Base-by-base conservation (phyloP, 2,888 invertebrate species). In the Diabrotica balteata region DNA sequence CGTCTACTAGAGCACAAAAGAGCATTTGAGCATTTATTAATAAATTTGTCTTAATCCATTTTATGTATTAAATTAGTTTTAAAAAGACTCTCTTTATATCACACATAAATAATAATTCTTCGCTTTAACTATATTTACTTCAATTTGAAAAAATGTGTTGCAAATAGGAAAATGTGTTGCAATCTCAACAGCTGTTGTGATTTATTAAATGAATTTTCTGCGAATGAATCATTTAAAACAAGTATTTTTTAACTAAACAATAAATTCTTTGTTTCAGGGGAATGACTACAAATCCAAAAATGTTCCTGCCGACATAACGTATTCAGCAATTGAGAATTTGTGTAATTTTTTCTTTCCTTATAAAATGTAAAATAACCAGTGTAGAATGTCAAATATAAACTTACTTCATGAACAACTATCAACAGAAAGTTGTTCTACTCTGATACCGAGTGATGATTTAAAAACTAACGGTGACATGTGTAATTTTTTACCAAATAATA, bases 401-500 rank as follows among this genome's bases (percentile, higher is more conserved):
- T 70, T 69, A 59, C 66, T 69, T 47, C 66, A 68, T 55, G 68
- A 72, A 60, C 67, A 66, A 50, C 63, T 67, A 7, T 62, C 73
- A 17, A 63, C 65, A 44, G 67, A 68, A 59, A 70, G 67, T 66
- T 70, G 69, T 64, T 69, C 70, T 5, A 68, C 49, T 45, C 47
- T 66, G 17, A 54, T 65, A 60, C 59, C 66, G 53, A 67, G 57
- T 63, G 66, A 70, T 55, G 72, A 67, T 8, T 52, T 61, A 58
- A 76, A 74, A 66, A 67, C 78, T 45, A 80, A 79, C 66, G 80
- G 80, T 69, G 73, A 76, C 46, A 67, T 74, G 60, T 75, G 71
- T 50, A 68, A 79, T 67, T 76, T 79, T 68, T 72, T 81, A 64
- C 82, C 83, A 7, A 83, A 83, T 71, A 84, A 83, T 73, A 83